phyloP scores from a whole-genome alignment of 2,113 vertebrate species.

The Actenoides lindsayi region DNA sequence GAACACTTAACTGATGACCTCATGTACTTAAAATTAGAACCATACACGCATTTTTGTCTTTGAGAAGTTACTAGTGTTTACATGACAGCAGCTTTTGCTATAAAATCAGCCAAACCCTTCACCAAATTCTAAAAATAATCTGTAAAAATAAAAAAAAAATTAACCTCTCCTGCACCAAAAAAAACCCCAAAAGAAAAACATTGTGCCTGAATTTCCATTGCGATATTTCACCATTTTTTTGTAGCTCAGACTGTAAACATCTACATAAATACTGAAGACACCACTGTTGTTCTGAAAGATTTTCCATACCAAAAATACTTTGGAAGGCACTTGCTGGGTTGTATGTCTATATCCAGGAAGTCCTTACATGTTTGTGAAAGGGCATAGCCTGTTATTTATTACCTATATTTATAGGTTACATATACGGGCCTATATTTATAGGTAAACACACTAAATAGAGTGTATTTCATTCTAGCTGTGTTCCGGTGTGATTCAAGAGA shows the following conservation, averaged over 20 bases:
- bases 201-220: background rate
- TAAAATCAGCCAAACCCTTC: background rate
- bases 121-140: background rate
- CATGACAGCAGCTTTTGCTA: background rate
- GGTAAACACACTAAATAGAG: background rate
- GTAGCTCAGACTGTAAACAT: background rate
- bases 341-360: background rate
- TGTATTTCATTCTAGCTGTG: background rate
- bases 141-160: background rate
- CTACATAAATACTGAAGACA: background rate
- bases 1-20: background rate
- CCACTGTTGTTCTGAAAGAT: background rate
- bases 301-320: background rate
- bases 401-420: background rate
- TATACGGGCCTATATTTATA: background rate
- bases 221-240: background rate
- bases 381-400: background rate
- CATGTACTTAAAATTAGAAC: constrained; percentile 45
- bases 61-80: constrained; percentile 15
- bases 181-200: background rate
- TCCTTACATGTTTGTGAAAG: background rate
- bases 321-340: background rate
- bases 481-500: background rate
- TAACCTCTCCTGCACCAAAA: background rate
- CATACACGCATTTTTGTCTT: background rate